These are phyloP conservation scores for Scelioninae gen. 1 DNA, from an alignment of 2,888 invertebrate species.

Conservation along the genomic window DNA sequence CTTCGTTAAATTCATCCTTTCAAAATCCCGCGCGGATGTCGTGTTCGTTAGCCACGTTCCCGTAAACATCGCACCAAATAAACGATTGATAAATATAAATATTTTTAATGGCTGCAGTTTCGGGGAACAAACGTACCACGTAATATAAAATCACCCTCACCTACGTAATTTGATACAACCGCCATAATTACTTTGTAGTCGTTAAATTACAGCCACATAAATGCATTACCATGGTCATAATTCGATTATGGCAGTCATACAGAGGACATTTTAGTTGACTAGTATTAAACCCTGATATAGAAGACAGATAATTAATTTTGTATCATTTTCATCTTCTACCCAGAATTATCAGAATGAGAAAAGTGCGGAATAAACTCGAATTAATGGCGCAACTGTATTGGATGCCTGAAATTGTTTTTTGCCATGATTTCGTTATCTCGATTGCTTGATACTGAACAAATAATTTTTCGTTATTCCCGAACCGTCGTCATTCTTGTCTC, in stretches of 20 bases:
- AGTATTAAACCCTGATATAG: no score
- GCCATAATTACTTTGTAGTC: slow-evolving; percentile 6
- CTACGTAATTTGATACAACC: background rate
- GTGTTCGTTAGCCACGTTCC: slow-evolving; percentile 81
- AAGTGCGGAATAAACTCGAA: no score
- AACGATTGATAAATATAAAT: slow-evolving; percentile 64
- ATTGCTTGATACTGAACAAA: slow-evolving; percentile 9
- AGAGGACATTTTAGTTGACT: background rate
- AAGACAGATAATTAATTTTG: no score
- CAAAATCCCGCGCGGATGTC: slow-evolving; percentile 77
- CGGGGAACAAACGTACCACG: background rate
- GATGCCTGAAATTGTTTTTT: no score
- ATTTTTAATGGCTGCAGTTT: slow-evolving; percentile 10
- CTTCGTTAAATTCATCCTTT: slow-evolving; percentile 81
- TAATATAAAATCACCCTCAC: no score
- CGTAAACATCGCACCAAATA: slow-evolving; percentile 79
- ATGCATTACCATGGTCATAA: background rate
- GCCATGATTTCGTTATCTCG: slow-evolving; percentile 15
- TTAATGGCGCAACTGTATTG: no score
- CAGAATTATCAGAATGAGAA: no score
- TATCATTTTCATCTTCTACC: no score
- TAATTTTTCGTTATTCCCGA: slow-evolving; percentile 54
- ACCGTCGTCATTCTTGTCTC: slow-evolving; percentile 67
- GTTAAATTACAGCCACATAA: slow-evolving; percentile 5
- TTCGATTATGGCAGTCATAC: background rate